Evolutionary conservation across 1,140 invertebrate genomes (phyloP).

Genomic region (Zaprionus vittiger): DNA sequence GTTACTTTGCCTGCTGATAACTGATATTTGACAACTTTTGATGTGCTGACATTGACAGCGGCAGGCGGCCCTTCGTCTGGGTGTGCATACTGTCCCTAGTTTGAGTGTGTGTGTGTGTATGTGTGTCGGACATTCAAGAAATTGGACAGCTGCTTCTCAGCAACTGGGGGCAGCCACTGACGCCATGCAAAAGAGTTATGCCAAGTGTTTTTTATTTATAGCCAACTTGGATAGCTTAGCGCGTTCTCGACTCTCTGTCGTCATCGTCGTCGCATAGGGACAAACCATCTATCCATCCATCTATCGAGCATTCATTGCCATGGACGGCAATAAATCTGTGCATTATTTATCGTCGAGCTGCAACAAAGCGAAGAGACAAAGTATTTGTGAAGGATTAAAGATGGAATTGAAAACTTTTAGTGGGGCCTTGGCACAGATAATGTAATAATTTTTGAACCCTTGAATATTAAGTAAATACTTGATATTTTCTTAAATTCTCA

Average conservation of each 20-base stretch:
- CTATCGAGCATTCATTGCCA: conserved; percentile 16
- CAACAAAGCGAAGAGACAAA: conserved; percentile 1
- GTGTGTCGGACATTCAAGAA: conserved; percentile 64
- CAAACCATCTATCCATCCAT: conserved; percentile 23
- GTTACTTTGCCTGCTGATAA: conserved; percentile 77
- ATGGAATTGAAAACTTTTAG: background rate
- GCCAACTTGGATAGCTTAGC: conserved; percentile 37
- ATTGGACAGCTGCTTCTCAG: conserved; percentile 67
- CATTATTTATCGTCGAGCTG: conserved; percentile 21
- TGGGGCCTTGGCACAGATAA: background rate
- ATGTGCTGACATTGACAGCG: conserved; percentile 76
- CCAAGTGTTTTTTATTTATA: conserved; percentile 35
- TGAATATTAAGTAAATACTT: background rate
- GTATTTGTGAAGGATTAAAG: background rate
- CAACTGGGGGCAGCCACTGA: conserved; percentile 13
- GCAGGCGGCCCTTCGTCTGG: conserved; percentile 50
- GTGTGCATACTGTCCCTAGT: conserved; percentile 19
- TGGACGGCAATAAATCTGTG: conserved; percentile 41
- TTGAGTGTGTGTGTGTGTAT: background rate
- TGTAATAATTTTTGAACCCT: too few species aligned
- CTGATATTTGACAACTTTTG: conserved; percentile 83
- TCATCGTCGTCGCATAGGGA: conserved; percentile 18
- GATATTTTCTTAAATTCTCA: background rate
- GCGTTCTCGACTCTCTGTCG: conserved; percentile 21
- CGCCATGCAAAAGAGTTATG: conserved; percentile 55